Percentiles rank a stretch among this genome's conserved stretches.
Evolutionary conservation across 2,113 vertebrate genomes (phyloP).

Genomic region (Corydoras maculifer): DNA sequence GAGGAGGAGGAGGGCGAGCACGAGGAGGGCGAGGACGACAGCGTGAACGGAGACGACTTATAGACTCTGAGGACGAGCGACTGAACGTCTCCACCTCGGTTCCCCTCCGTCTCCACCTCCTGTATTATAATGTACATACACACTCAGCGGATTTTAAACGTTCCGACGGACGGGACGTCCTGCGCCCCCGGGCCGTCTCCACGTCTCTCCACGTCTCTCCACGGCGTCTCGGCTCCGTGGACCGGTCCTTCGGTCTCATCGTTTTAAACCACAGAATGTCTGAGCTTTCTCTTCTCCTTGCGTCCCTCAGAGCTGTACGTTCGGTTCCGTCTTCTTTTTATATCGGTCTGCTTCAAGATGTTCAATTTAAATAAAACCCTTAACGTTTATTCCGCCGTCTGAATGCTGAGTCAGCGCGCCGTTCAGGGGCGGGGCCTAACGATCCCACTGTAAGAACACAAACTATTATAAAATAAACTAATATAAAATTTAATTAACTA

Average conservation of each 20-base stretch:
- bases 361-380: slow-evolving; percentile 42
- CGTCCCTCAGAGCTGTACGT: neutral
- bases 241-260: neutral
- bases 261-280: neutral
- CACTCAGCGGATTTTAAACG: too few relatives aligned
- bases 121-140: neutral
- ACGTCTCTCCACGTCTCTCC: too few relatives aligned
- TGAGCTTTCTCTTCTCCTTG: neutral
- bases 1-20: slow-evolving; percentile 44
- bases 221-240: too few relatives aligned
- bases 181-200: too few relatives aligned
- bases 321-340: slow-evolving; percentile 19
- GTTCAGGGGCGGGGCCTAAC: too few relatives aligned
- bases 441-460: too few relatives aligned
- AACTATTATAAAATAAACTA: too few relatives aligned
- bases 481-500: too few relatives aligned
- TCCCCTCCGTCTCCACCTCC: neutral
- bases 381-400: neutral
- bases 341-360: slow-evolving; percentile 31
- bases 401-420: neutral
- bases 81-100: neutral
- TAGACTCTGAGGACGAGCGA: neutral
- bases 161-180: too few relatives aligned
- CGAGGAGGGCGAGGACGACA: slow-evolving; percentile 42
- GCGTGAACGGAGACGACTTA: slow-evolving; percentile 38